phyloP scores from a whole-genome alignment of 2,888 invertebrate genomes.

The Thelaira solivaga region DNA sequence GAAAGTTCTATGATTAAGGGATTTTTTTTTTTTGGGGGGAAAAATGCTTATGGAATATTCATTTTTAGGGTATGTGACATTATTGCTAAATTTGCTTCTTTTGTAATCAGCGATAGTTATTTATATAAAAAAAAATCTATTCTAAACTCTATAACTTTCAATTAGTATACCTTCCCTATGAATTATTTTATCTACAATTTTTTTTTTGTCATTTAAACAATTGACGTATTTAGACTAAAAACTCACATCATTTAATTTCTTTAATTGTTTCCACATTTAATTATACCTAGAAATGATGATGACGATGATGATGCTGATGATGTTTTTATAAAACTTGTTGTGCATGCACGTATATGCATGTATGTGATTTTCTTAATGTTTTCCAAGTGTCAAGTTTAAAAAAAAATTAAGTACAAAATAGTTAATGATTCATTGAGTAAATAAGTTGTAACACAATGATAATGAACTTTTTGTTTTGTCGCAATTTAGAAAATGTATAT shows the following conservation, averaged over 20 bases:
- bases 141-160: background rate
- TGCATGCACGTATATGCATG: background rate
- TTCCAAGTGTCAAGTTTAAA: constrained; percentile 2
- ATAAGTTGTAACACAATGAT: constrained; percentile 9
- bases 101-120: no score
- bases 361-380: background rate
- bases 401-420: background rate
- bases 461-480: constrained; percentile 6
- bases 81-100: no score
- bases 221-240: constrained; percentile 57
- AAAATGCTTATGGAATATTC: no score
- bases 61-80: no score
- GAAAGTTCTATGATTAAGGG: no score
- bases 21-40: no score
- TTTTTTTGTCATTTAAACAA: constrained; percentile 50
- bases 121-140: no score
- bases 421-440: constrained; percentile 32
- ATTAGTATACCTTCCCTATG: background rate
- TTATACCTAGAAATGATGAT: constrained; percentile 12
- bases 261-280: constrained; percentile 47
- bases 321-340: background rate
- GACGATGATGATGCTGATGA: background rate
- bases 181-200: constrained; percentile 15
- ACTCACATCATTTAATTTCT: constrained; percentile 53
- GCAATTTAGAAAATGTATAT: no score